phyloP scores from a whole-genome alignment of 2,797 vertebrate genomes.

The Xiphophorus birchmanni region DNA sequence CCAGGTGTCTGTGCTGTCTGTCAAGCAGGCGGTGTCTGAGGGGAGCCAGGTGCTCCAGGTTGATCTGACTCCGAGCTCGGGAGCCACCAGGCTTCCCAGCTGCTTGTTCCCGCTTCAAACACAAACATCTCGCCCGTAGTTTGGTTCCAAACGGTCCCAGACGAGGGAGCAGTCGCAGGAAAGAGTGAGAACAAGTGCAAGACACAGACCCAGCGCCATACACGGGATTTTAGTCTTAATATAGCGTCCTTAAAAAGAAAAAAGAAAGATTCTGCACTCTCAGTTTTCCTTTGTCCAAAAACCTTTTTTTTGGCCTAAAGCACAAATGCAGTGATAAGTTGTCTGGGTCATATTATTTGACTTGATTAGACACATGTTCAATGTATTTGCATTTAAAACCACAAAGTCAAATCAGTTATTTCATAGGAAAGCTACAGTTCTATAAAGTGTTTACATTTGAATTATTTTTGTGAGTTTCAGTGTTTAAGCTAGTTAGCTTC shows the following conservation, averaged over 20 bases:
- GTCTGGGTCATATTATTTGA: background rate
- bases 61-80: slow-evolving; percentile 37
- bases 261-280: background rate
- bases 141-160: slow-evolving; percentile 23
- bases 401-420: no score
- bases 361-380: no score
- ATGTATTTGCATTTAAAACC: no score
- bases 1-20: slow-evolving; percentile 66
- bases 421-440: no score
- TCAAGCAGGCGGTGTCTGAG: slow-evolving; percentile 49
- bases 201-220: no score
- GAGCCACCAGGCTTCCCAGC: slow-evolving; percentile 41
- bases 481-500: no score
- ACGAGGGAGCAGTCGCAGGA: slow-evolving; percentile 12
- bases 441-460: no score
- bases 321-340: background rate
- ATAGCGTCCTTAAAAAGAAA: background rate
- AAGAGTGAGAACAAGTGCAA: background rate
- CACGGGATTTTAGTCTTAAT: background rate
- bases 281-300: background rate
- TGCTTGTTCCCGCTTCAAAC: slow-evolving; percentile 28
- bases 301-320: background rate
- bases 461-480: no score
- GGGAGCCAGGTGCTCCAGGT: slow-evolving; percentile 60
- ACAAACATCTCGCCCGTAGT: slow-evolving; percentile 1